Conservation (phyloP, 2,113 vertebrate genomes). For the Delphinus delphis region DNA sequence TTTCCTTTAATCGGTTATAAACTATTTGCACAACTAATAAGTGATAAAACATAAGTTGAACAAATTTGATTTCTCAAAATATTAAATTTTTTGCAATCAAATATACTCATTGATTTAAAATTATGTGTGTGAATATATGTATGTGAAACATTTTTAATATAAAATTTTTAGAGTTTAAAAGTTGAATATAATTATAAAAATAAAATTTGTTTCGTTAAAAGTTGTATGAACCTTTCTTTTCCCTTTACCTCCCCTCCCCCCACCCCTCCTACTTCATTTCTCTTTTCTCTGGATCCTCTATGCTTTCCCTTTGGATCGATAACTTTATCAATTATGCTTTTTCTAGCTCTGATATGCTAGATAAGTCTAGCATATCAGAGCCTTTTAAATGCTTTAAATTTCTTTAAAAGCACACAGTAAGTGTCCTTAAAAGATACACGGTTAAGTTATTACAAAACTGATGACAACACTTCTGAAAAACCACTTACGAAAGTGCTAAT, state of each 20-base stretch:
- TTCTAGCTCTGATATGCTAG: background rate
- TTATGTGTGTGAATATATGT: background rate
- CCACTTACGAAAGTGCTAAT: background rate
- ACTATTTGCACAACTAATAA: background rate
- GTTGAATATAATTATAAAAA: background rate
- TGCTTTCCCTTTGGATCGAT: background rate
- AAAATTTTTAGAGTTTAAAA: background rate
- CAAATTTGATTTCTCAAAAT: background rate
- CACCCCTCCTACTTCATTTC: fast-evolving
- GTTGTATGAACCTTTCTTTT: too few relatives aligned
- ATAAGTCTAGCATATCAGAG: background rate
- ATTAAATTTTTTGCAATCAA: background rate
- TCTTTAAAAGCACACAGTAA: background rate
- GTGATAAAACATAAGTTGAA: background rate
- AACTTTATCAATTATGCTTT: background rate
- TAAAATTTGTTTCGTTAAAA: background rate
- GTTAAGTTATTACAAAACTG: too few relatives aligned
- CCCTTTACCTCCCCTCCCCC: too few relatives aligned
- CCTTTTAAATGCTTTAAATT: background rate
- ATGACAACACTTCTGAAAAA: background rate
- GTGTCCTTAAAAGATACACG: background rate
- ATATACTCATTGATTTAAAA: background rate
- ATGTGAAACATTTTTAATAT: background rate
- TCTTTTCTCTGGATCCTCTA: background rate
- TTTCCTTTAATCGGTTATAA: background rate